Evolutionary conservation across 1,140 invertebrate genomes (phyloP), one percentile per base, ranked within the genome.

Genomic region (Penaeus chinensis): DNA sequence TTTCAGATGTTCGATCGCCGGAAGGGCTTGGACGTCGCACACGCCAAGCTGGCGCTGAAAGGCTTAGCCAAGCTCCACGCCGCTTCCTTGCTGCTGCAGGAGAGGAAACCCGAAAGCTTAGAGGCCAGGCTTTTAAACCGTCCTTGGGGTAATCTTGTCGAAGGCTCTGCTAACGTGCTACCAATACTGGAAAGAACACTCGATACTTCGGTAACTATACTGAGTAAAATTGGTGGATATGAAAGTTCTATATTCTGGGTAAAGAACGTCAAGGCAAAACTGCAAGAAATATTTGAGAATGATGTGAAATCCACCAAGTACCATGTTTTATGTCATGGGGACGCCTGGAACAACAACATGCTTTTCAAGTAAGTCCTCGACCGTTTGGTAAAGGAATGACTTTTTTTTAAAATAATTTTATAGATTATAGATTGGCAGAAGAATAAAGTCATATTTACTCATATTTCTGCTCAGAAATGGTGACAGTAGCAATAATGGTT

Each of bases 261-360:
- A 22, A n/a, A 71, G 18, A 19, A 20, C 11, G 20, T 24, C 20
- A 32, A 71, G 66, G 66, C 10, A 71, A 24, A 24, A 13, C 66
- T 24, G 20, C 32, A 10, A 11, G 20, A 71, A 22, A 32, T n/a
- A n/a, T 24, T 71, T 71, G n/a, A 32, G 32, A 71, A 22, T 71
- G n/a, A 71, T n/a, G 66, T 71, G 66, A n/a, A 71, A 71, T 19
- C 66, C 66, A 24, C 11, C 66, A 71, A 71, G 66, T 71, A 32
- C 66, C n/a, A 32, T 32, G 32, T 32, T 71, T 32, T 71, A n/a
- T 24, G 32, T 19, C 66, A 71, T 19, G 66, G 66, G n/a, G 66
- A 71, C 66, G n/a, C n/a, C 20, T 71, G 66, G 66, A 71, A n/a
- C 66, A 71, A 71, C 66, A 71, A 71, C 66, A n/a, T 71, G n/a